phyloP scores from a whole-genome alignment of 2,888 invertebrate species.

The Epistrophella euchroma region DNA sequence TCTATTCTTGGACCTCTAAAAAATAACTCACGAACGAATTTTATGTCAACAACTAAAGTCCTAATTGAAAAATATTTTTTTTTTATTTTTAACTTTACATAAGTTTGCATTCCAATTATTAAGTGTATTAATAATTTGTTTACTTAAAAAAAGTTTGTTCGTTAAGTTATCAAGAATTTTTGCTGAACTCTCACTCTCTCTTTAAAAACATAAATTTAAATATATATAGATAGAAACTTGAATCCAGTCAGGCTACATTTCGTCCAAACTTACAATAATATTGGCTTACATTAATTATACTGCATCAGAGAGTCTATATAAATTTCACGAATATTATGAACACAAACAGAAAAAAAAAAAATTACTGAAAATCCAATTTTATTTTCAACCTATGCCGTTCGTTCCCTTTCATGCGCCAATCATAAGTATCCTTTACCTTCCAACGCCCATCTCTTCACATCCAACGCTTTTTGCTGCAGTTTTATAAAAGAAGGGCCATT shows the following conservation, averaged over 20 bases:
- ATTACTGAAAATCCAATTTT: slow-evolving; percentile 32
- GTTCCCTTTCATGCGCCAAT: slow-evolving; percentile 11
- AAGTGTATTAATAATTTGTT: neutral
- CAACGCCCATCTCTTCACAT: slow-evolving; percentile 3
- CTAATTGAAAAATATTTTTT: neutral
- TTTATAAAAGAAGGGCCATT: slow-evolving; percentile 29
- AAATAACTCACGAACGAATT: too few relatives aligned
- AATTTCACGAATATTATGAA: slow-evolving; percentile 17
- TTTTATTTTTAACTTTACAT: neutral
- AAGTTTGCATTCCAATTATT: neutral
- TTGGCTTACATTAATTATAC: slow-evolving; percentile 33
- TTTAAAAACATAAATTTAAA: neutral
- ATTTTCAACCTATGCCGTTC: slow-evolving; percentile 31
- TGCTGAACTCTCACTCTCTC: neutral
- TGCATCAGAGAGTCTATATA: slow-evolving; percentile 26
- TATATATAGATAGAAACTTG: neutral
- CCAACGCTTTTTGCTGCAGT: slow-evolving; percentile 17
- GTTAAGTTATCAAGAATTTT: neutral
- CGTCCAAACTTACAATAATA: slow-evolving; percentile 16
- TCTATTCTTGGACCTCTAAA: too few relatives aligned
- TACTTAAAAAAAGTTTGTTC: neutral
- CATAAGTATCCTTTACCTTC: slow-evolving; percentile 14
- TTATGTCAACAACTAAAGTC: too few relatives aligned
- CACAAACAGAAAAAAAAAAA: neutral
- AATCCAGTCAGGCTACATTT: neutral